Percentiles rank a stretch among this genome's conserved stretches.
Evolutionary conservation across 2,797 vertebrate genomes (phyloP).

Genomic region (Esox lucius): DNA sequence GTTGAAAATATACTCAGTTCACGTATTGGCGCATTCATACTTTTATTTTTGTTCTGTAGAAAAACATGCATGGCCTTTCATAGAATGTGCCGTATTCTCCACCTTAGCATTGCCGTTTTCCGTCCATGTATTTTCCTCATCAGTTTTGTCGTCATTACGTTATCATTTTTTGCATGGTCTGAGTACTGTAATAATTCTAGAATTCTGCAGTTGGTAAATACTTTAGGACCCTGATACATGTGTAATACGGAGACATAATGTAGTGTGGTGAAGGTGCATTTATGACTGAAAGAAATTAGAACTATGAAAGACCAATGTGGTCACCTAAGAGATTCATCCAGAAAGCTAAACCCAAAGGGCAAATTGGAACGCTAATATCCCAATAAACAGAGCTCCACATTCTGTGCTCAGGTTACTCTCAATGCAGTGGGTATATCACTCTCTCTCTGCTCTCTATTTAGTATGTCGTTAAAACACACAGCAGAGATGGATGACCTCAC

Average conservation of each 20-base stretch:
- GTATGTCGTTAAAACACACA: conserved; percentile 3
- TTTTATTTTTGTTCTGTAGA: not conserved
- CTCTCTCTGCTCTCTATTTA: conserved; percentile 1
- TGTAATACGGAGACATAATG: not conserved
- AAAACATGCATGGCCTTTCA: not conserved
- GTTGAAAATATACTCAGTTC: not conserved
- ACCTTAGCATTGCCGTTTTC: not conserved
- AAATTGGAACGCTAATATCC: not conserved
- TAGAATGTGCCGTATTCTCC: conserved; percentile 7
- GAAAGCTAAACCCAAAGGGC: not conserved
- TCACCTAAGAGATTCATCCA: not conserved
- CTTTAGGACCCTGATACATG: not conserved
- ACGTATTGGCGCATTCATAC: not conserved
- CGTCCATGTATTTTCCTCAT: conserved; percentile 6
- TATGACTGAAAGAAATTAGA: not conserved
- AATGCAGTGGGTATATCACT: not conserved
- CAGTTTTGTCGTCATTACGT: conserved; percentile 6
- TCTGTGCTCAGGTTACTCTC: conserved; percentile 25
- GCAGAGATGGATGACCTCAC: not conserved
- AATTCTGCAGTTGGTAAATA: not conserved
- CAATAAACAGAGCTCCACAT: conserved; percentile 57
- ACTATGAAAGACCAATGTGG: not conserved
- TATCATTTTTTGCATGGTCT: conserved; percentile 24
- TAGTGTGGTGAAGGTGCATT: not conserved
- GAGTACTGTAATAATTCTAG: not conserved